Evolutionary conservation across 2,113 vertebrate genomes (phyloP).

Genomic region (Crotophaga sulcirostris): DNA sequence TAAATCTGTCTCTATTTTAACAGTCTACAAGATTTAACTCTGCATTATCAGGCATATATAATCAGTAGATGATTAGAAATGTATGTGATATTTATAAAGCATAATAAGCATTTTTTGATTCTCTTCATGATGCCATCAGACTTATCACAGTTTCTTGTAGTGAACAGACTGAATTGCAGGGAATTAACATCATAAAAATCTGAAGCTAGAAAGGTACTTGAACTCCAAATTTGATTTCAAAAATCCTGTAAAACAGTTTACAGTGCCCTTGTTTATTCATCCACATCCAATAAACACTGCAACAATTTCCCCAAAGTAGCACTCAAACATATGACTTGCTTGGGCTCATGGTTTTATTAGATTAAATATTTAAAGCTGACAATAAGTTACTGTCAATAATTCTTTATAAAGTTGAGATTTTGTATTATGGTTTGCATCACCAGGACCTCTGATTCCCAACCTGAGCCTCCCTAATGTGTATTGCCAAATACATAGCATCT

Average conservation of each 20-base stretch:
- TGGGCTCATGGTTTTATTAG: slow-evolving; percentile 54
- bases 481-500: slow-evolving; percentile 29
- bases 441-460: slow-evolving; percentile 37
- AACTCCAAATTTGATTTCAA: slow-evolving; percentile 5
- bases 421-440: slow-evolving; percentile 47
- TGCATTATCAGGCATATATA: background rate
- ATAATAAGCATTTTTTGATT: background rate
- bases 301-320: slow-evolving; percentile 49
- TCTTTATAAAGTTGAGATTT: slow-evolving; percentile 49
- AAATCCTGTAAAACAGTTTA: slow-evolving; percentile 15
- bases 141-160: background rate
- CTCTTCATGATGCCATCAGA: background rate
- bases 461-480: slow-evolving; percentile 15
- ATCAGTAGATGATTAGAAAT: background rate
- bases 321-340: background rate
- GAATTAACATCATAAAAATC: slow-evolving; percentile 7
- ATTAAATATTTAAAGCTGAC: slow-evolving; percentile 62
- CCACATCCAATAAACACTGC: background rate
- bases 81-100: background rate
- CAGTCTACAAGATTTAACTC: background rate
- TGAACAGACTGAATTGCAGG: background rate
- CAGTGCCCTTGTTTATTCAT: background rate
- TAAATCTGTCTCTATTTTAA: background rate
- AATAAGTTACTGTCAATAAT: slow-evolving; percentile 20
- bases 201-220: background rate